These are phyloP conservation scores for Oscheius sp. DNA, from an alignment of 1,140 invertebrate species.

Conservation along the genomic window DNA sequence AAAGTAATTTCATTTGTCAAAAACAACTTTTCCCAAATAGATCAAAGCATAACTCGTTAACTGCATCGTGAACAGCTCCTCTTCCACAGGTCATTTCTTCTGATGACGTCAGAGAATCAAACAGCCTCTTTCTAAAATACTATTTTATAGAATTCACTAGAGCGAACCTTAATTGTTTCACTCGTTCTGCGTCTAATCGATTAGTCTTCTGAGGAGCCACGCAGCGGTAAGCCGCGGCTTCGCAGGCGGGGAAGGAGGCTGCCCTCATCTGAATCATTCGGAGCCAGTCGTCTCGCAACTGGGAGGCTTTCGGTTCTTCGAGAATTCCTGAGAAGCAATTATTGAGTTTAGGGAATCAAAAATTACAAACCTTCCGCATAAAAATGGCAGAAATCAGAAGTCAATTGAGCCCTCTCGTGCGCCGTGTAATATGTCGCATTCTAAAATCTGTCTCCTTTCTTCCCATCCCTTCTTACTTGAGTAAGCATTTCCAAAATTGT, in stretches of 20 bases:
- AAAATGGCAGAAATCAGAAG: constrained; percentile 32
- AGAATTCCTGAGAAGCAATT: constrained; percentile 2
- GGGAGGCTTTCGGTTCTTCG: constrained; percentile 16
- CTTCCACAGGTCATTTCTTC: constrained; percentile 25
- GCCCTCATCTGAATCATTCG: constrained; percentile 18
- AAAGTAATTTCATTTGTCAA: constrained; percentile 2
- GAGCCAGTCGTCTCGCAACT: constrained; percentile 20
- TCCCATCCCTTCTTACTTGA: not conserved
- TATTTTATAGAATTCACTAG: not conserved
- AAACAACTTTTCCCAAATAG: constrained; percentile 25
- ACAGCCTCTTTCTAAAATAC: not conserved
- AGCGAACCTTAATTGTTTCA: not conserved
- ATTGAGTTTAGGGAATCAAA: not conserved
- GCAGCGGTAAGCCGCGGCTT: constrained; percentile 8
- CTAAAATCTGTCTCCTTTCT: not conserved
- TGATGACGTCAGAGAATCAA: constrained; percentile 9
- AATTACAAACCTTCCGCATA: constrained; percentile 7
- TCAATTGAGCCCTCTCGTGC: constrained; percentile 18
- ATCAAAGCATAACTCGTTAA: constrained; percentile 29
- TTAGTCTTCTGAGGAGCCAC: constrained; percentile 2
- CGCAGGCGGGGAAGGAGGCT: constrained; percentile 21
- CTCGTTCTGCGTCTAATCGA: not conserved
- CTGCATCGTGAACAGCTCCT: constrained; percentile 24
- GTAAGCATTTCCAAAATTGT: constrained; percentile 10
- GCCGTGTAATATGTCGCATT: constrained; percentile 23